Evolutionary conservation across 1,140 invertebrate species (phyloP).

Genomic region (Drosophila obscura): DNA sequence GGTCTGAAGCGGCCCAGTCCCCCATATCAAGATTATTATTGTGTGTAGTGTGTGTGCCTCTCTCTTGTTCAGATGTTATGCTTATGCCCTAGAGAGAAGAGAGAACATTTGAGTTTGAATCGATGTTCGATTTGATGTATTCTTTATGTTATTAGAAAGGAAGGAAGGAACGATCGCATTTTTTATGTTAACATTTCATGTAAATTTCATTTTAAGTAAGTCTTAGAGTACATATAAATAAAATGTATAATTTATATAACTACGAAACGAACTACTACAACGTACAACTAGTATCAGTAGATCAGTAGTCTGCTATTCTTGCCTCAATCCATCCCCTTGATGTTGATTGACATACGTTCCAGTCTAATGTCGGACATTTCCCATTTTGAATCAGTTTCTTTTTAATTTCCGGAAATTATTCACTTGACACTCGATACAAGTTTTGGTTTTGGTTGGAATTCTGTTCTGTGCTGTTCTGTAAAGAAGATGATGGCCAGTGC

Average conservation of each 20-base stretch:
- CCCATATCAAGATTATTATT: constrained; percentile 23
- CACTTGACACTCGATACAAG: constrained; percentile 17
- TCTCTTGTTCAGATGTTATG: constrained; percentile 25
- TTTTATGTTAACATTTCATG: constrained; percentile 59
- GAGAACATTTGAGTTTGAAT: neutral
- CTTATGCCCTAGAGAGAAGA: constrained; percentile 12
- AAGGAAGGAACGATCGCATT: constrained; percentile 43
- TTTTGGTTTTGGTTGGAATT: constrained; percentile 9
- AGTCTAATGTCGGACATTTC: neutral
- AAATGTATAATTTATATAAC: constrained; percentile 38
- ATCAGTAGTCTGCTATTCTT: too few species aligned
- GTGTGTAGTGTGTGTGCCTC: constrained; percentile 42
- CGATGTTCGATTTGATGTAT: constrained; percentile 18
- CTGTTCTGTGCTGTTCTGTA: neutral
- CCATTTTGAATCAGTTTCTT: neutral
- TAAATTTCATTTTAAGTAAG: constrained; percentile 55
- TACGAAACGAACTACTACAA: too few species aligned
- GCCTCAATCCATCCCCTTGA: neutral
- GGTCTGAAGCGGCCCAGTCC: constrained; percentile 50
- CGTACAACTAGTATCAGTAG: too few species aligned
- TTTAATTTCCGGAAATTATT: constrained; percentile 21
- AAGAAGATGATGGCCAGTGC: constrained; percentile 43
- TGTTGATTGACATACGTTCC: neutral
- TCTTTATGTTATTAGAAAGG: constrained; percentile 16
- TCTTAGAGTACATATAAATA: constrained; percentile 74